Evolutionary conservation across 2,888 invertebrate genomes (phyloP).

Genomic region (Caenorhabditis auriculariae): DNA sequence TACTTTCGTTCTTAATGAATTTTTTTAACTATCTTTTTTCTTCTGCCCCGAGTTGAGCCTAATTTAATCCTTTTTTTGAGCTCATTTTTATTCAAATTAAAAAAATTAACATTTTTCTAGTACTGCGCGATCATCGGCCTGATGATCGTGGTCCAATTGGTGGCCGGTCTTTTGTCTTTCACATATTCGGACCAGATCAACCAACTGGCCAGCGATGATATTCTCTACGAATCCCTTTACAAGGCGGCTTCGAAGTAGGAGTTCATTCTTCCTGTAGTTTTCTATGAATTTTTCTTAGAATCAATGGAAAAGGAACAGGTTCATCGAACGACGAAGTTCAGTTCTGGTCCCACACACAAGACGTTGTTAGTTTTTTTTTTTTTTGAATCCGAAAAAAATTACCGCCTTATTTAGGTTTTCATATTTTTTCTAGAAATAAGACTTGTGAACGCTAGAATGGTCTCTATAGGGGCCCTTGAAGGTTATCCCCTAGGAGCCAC

Average conservation of each 20-base stretch:
- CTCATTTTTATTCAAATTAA: neutral
- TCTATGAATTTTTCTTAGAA: neutral
- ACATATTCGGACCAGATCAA: slow-evolving; percentile 38
- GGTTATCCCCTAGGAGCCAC: no score
- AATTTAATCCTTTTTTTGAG: no score
- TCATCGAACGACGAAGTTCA: slow-evolving; percentile 12
- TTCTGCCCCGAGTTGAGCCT: neutral
- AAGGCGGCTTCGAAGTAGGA: slow-evolving; percentile 19
- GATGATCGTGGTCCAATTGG: slow-evolving; percentile 38
- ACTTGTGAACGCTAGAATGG: no score
- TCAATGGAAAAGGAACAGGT: neutral
- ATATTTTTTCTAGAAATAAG: no score
- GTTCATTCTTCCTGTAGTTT: neutral
- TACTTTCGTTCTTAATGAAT: no score
- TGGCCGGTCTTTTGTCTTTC: slow-evolving; percentile 38
- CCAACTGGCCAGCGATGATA: slow-evolving; percentile 29
- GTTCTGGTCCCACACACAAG: slow-evolving; percentile 38
- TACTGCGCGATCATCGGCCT: slow-evolving; percentile 37
- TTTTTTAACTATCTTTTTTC: no score
- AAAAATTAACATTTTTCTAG: slow-evolving; percentile 12
- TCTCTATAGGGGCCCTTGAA: no score
- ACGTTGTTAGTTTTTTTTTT: slow-evolving; percentile 9
- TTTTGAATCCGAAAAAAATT: neutral
- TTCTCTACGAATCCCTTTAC: slow-evolving; percentile 20
- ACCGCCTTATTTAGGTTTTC: no score